These are phyloP conservation scores for Erannis defoliaria DNA, from an alignment of 2,888 invertebrate species.

Conservation along the genomic window DNA sequence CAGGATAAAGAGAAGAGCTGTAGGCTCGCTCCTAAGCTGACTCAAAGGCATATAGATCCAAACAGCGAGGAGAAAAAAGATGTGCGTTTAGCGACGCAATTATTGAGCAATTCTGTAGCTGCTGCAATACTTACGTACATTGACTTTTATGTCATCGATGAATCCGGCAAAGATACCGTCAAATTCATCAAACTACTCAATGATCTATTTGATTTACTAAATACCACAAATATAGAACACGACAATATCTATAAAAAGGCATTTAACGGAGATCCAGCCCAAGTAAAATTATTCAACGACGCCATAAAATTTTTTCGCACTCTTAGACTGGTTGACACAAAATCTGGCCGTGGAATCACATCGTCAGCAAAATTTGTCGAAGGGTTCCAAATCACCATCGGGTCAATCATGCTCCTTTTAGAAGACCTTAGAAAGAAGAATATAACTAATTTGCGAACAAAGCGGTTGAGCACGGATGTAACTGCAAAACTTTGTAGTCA, in stretches of 20 bases:
- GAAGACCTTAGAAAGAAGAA: constrained; percentile 44
- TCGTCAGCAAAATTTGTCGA: constrained; percentile 47
- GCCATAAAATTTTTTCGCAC: constrained; percentile 47
- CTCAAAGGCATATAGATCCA: constrained; percentile 44
- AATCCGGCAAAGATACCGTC: constrained; percentile 41
- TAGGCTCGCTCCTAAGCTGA: constrained; percentile 46
- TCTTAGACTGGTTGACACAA: constrained; percentile 48
- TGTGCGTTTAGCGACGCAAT: constrained; percentile 41
- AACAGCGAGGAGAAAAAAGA: constrained; percentile 45
- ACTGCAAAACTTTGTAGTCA: constrained; percentile 33
- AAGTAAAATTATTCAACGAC: constrained; percentile 43
- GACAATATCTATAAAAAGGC: constrained; percentile 39
- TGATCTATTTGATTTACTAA: constrained; percentile 47
- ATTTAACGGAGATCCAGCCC: constrained; percentile 46
- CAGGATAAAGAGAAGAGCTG: constrained; percentile 43
- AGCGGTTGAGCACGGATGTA: constrained; percentile 31
- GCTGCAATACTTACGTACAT: constrained; percentile 44
- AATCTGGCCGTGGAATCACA: constrained; percentile 46
- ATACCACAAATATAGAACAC: constrained; percentile 33
- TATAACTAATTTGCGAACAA: constrained; percentile 33
- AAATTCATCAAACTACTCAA: constrained; percentile 46
- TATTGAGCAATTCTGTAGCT: constrained; percentile 47
- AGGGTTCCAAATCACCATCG: constrained; percentile 50
- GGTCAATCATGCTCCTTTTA: constrained; percentile 47
- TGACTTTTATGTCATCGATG: constrained; percentile 40